Conservation (phyloP, 1,140 invertebrate genomes). For the Diorhabda carinulata region DNA sequence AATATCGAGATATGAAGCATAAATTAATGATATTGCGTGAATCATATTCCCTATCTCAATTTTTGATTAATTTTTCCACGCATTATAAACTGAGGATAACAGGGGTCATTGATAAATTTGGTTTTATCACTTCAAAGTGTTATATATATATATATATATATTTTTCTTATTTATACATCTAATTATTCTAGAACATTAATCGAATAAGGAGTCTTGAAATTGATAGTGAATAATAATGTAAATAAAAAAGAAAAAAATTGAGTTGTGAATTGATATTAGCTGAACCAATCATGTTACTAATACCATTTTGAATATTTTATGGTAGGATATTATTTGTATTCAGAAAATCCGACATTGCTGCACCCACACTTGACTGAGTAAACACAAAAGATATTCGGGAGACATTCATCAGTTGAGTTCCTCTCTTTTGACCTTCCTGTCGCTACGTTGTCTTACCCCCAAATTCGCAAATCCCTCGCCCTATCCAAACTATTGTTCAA, state of each 20-base stretch:
- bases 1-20: too few species aligned
- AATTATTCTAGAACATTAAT: not conserved
- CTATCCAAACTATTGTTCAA: constrained; percentile 23
- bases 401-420: constrained; percentile 37
- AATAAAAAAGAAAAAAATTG: not conserved
- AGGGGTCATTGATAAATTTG: not conserved
- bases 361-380: constrained; percentile 30
- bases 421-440: constrained; percentile 34
- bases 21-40: too few species aligned
- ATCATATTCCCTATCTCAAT: not conserved
- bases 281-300: not conserved
- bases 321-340: constrained; percentile 17
- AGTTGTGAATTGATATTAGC: not conserved
- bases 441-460: constrained; percentile 31
- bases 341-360: constrained; percentile 23
- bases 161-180: not conserved
- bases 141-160: not conserved
- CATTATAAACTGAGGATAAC: not conserved
- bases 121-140: not conserved
- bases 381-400: constrained; percentile 29
- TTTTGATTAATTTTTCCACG: not conserved
- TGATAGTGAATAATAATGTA: not conserved
- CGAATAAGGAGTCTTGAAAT: not conserved
- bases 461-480: constrained; percentile 23
- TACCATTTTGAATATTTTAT: not conserved